Evolutionary conservation across 2,113 vertebrate species (phyloP).

Genomic region (Sarotherodon lohbergeri): DNA sequence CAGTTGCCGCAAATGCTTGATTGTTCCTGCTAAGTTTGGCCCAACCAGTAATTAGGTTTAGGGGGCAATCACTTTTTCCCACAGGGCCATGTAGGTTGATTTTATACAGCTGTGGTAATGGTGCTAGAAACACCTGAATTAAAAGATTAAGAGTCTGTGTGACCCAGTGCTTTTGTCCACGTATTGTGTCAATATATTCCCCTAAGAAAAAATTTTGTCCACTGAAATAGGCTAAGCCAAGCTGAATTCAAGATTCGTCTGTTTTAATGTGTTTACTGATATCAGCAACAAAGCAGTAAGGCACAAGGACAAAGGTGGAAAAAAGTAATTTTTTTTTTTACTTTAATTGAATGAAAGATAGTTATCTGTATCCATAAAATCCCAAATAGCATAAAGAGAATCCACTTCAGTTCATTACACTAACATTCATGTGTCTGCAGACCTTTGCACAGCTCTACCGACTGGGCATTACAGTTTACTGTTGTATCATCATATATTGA

Average conservation of each 20-base stretch:
- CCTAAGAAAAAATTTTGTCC: background rate
- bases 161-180: background rate
- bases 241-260: background rate
- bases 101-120: background rate
- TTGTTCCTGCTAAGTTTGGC: background rate
- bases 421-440: background rate
- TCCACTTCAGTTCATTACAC: background rate
- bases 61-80: background rate
- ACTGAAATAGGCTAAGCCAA: background rate
- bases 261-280: background rate
- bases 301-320: background rate
- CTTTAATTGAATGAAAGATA: background rate
- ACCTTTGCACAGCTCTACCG: background rate
- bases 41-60: background rate
- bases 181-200: no score
- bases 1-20: background rate
- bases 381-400: background rate
- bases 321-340: background rate
- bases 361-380: background rate
- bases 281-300: background rate
- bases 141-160: background rate
- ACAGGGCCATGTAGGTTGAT: background rate
- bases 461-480: background rate
- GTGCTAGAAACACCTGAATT: background rate
- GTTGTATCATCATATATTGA: background rate